Conservation (phyloP, 1,140 invertebrate genomes). For the Lasaia peninsularis region DNA sequence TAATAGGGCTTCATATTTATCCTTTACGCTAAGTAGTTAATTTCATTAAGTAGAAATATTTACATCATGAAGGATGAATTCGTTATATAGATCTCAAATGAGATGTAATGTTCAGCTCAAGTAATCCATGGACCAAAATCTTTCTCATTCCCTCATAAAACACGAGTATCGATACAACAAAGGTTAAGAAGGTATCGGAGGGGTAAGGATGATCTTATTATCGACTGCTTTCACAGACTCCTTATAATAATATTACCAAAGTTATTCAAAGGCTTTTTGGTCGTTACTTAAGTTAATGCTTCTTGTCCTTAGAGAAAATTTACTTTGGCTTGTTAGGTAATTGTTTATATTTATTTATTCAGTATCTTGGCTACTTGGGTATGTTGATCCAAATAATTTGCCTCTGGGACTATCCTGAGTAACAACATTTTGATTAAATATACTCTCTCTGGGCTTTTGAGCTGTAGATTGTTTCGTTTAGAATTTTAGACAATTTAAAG, state of each 20-base stretch:
- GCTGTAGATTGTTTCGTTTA: no score
- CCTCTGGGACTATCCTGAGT: not conserved
- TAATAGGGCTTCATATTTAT: no score
- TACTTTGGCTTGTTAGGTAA: constrained; percentile 10
- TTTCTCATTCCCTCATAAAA: constrained; percentile 11
- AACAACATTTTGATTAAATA: not conserved
- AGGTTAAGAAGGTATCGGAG: constrained; percentile 38
- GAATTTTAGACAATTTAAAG: no score
- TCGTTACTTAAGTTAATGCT: constrained; percentile 18
- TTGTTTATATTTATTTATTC: constrained; percentile 10
- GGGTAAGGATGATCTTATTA: constrained; percentile 17
- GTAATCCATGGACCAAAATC: not conserved
- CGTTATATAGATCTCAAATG: not conserved
- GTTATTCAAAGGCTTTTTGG: constrained; percentile 19
- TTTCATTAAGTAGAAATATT: not conserved
- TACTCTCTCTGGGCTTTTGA: no score
- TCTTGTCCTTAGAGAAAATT: constrained; percentile 12
- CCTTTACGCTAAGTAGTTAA: no score
- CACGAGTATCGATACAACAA: constrained; percentile 31
- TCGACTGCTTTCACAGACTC: constrained; percentile 13
- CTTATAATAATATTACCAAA: constrained; percentile 17
- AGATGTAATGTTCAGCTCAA: not conserved
- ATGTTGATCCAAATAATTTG: not conserved
- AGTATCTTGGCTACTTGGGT: not conserved
- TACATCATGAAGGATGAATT: not conserved